Conservation (phyloP, 2,888 invertebrate genomes). For the Euspilapteryx auroguttella region DNA sequence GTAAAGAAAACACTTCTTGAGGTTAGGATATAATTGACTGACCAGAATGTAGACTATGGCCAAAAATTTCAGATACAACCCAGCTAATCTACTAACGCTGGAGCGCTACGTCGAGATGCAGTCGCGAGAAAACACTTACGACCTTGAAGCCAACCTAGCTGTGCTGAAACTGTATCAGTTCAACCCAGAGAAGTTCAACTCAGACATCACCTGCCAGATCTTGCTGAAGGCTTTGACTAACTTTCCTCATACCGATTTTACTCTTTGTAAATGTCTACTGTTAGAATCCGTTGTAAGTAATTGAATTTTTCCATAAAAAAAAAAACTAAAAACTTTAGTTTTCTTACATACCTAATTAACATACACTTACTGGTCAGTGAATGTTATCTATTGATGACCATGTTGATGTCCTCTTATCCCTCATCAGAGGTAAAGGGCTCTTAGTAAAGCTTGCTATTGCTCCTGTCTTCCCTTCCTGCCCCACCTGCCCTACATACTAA, state of each 20-base stretch:
- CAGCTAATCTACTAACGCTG: constrained; percentile 87
- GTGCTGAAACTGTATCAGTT: constrained; percentile 97
- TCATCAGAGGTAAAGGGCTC: no score
- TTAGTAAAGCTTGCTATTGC: no score
- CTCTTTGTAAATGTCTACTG: constrained; percentile 94
- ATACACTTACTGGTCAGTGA: no score
- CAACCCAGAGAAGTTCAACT: constrained; percentile 84
- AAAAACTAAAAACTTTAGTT: no score
- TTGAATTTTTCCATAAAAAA: constrained; percentile 1
- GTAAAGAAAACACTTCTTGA: no score
- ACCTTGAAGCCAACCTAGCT: constrained; percentile 95
- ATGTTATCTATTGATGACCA: no score
- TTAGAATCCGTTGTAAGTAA: constrained; percentile 64
- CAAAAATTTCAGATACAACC: constrained; percentile 80
- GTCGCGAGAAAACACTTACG: constrained; percentile 90
- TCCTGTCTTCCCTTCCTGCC: no score
- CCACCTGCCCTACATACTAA: no score
- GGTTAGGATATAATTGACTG: no score
- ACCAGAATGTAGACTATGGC: no score
- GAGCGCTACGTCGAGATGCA: constrained; percentile 94
- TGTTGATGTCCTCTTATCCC: no score
- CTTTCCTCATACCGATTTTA: constrained; percentile 96
- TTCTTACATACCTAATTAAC: no score
- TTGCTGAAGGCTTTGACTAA: constrained; percentile 94
- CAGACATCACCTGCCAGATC: constrained; percentile 85